Percentiles rank a stretch among this genome's conserved stretches.
Evolutionary conservation across 2,888 invertebrate species (phyloP).

Genomic region (Neoitamus cyanurus): DNA sequence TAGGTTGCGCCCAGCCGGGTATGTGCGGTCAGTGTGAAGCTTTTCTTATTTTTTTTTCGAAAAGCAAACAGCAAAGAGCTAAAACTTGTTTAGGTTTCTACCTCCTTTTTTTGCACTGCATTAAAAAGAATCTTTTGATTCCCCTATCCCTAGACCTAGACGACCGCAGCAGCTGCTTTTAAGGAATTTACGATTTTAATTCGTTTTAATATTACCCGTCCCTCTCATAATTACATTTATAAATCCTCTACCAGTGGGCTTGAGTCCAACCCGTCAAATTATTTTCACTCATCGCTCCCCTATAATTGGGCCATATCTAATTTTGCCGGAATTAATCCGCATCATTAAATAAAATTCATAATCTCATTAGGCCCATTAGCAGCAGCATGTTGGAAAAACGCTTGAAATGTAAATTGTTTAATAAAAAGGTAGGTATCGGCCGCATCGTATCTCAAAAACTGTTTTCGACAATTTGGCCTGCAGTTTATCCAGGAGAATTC

Average conservation of each 20-base stretch:
- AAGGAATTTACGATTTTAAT: background rate
- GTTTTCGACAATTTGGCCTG: background rate
- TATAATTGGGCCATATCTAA: background rate
- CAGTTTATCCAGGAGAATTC: background rate
- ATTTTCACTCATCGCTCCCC: background rate
- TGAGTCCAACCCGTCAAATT: background rate
- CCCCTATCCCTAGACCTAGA: too few species aligned
- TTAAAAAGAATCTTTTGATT: background rate
- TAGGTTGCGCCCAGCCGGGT: background rate
- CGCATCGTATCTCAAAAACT: background rate
- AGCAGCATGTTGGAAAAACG: background rate
- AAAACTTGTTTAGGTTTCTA: background rate
- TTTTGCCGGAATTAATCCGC: background rate
- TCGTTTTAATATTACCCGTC: background rate
- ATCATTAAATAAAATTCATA: background rate
- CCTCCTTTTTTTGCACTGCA: background rate
- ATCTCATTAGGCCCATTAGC: background rate
- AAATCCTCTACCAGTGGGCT: background rate
- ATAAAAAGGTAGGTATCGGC: background rate
- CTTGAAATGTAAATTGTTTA: background rate
- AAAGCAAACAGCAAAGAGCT: background rate
- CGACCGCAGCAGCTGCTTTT: background rate
- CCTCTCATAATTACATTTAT: background rate
- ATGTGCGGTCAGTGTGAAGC: background rate
- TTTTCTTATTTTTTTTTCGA: background rate